phyloP scores from a whole-genome alignment of 1,140 invertebrate species.

The Papilio dardanus region DNA sequence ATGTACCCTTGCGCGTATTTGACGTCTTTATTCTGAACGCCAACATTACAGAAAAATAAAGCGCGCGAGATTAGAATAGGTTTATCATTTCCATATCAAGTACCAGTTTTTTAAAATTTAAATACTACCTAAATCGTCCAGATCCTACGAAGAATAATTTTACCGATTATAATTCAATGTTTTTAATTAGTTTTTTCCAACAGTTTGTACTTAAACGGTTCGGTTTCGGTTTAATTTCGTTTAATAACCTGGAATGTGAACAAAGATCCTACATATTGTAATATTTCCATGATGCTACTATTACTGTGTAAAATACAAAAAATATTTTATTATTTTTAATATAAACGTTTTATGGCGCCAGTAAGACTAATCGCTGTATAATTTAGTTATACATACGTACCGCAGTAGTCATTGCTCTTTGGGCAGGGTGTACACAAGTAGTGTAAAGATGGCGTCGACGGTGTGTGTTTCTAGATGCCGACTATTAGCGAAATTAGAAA shows the following conservation, averaged over 20 bases:
- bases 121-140: not conserved
- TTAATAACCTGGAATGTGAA: not conserved
- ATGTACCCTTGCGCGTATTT: not conserved
- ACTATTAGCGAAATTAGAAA: slow-evolving; percentile 81
- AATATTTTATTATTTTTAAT: not conserved
- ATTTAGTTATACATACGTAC: slow-evolving; percentile 31
- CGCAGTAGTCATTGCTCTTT: slow-evolving; percentile 37
- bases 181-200: not conserved
- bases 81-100: not conserved
- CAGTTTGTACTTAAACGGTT: not conserved
- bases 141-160: not conserved
- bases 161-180: not conserved
- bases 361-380: slow-evolving; percentile 40
- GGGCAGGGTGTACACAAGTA: slow-evolving; percentile 58
- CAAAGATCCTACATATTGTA: not conserved
- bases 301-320: not conserved
- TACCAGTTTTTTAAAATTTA: not conserved
- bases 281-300: not conserved
- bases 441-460: slow-evolving; percentile 82
- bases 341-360: slow-evolving; percentile 45
- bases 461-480: slow-evolving; percentile 81
- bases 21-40: not conserved
- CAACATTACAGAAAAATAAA: not conserved
- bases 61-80: slow-evolving; percentile 1
- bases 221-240: not conserved